Base-by-base conservation (phyloP, 2,113 vertebrate species). In the Peucedramus taeniatus region DNA sequence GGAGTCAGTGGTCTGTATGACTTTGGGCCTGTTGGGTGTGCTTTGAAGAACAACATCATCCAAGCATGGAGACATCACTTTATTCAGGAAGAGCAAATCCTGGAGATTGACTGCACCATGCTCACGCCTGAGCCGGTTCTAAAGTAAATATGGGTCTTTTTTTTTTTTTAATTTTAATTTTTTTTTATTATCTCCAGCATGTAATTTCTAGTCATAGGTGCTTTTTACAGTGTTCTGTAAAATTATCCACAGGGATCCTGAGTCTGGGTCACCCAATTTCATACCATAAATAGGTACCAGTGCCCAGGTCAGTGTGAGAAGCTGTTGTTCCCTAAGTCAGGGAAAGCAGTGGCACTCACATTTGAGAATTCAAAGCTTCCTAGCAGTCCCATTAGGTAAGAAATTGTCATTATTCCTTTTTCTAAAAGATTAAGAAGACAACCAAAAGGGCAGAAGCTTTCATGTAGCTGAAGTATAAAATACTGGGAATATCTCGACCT, bases 81-180 rank as follows among this genome's bases (percentile, higher is more conserved):
- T 76, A 99, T 99, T 96, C 99, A 99, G 81, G 99, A 99, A 87
- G 99, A 99, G 90, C 99, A 99, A 94, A 99, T 99, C 89, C 97
- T 99, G 87, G 99, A 99, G 97, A 99, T 99, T 5, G 99, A 99
- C 96, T 99, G 99, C 96, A 99, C 99, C 90, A 99, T 99, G 99
- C 98, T 99, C 53, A 99, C 99, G 0, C 99, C 99, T 1, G 99
- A 99, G 84, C 81, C 99, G 0, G 99, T 99, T 83, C 98, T 99
- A 90, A 99, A 99, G 99, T 99, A 98, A 93, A 98, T 96, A 96
- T 77, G 35, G 10, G 11, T 30, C 8, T 39, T 40, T n/a, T 13
- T 28, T 40, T 6, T 31, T 8, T 50, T n/a, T 89, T 89, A n/a
- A n/a, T n/a, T 26, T 37, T 26, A 2, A 10, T 3, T 18, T 40